Base-by-base conservation (phyloP, 2,888 invertebrate species). In the Sinentomon sp. region DNA sequence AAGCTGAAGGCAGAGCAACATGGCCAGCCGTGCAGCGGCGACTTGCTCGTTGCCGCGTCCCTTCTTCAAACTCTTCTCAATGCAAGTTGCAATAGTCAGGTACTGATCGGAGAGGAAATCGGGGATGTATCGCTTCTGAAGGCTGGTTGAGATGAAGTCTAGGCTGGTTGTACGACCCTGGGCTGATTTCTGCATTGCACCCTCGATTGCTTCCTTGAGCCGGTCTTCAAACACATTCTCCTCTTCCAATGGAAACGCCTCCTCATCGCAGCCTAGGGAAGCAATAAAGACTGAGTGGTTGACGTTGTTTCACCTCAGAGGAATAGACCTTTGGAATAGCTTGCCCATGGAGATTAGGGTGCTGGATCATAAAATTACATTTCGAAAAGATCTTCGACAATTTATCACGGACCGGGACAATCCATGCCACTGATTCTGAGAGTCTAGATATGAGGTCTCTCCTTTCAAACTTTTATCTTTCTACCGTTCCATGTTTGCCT, bases 181-280 rank as follows among this genome's bases (percentile, higher is more conserved):
- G 7, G 73, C 70, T 40, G 82, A 77, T 46, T 87, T 82, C 42
- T 85, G 77, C n/a, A 69, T 66, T 24, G 83, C 61, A 17, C 73
- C 75, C 48, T 94, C 92, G 32, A 92, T 66, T 2, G 73, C 66
- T 49, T 83, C 82, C 19, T 68, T 61, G 18, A 92, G 61, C 51
- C 82, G 82, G 45, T 85, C 83, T 54, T 89, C 87, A 41, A 77
- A 69, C 5, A 60, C 55, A 43, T 76, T 75, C 42, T 73, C 73
- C 52, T 63, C 61, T 3, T 57, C 53, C 12, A 58, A 46, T 38
- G 69, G 69, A 38, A 68, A 68, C 19, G 61, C 56, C 36, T 60
- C 56, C 30, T 38, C 42, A 28, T 47, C 48, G 30, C 33, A n/a
- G n/a, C n/a, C 40, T 31, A 17, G n/a, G 17, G 34, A 27, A 38